phyloP scores from a whole-genome alignment of 2,888 invertebrate genomes.

The Nipponacmea schrenckii region DNA sequence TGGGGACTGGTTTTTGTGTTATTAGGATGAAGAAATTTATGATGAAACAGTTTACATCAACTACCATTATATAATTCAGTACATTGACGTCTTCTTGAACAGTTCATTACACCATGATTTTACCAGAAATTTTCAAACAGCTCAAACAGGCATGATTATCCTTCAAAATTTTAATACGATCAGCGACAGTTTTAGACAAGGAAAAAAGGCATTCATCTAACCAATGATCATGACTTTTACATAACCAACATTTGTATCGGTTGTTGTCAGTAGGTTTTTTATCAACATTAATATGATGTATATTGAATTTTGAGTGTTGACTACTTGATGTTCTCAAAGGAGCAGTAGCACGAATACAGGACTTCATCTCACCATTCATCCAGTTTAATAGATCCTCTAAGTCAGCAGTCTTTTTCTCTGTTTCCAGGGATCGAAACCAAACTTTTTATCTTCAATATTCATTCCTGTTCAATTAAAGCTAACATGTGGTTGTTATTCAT shows the following conservation, averaged over 20 bases:
- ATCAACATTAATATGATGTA: neutral
- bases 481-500: slow-evolving; percentile 1
- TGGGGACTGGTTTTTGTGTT: neutral
- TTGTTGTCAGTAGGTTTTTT: neutral
- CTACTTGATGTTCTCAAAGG: neutral
- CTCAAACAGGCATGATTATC: neutral
- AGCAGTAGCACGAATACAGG: neutral
- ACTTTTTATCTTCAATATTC: neutral
- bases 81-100: slow-evolving; percentile 1
- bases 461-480: neutral
- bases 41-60: neutral
- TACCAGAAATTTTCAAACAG: neutral
- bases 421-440: neutral
- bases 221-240: neutral
- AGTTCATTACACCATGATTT: neutral
- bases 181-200: neutral
- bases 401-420: neutral
- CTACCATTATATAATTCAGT: neutral
- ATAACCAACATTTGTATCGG: neutral
- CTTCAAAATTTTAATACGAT: neutral
- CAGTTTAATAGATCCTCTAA: neutral
- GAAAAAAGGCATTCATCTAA: neutral
- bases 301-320: neutral
- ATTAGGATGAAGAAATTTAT: neutral
- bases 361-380: slow-evolving; percentile 1